Evolutionary conservation across 2,797 vertebrate genomes (phyloP).

Genomic region (Pipistrellus pygmaeus): DNA sequence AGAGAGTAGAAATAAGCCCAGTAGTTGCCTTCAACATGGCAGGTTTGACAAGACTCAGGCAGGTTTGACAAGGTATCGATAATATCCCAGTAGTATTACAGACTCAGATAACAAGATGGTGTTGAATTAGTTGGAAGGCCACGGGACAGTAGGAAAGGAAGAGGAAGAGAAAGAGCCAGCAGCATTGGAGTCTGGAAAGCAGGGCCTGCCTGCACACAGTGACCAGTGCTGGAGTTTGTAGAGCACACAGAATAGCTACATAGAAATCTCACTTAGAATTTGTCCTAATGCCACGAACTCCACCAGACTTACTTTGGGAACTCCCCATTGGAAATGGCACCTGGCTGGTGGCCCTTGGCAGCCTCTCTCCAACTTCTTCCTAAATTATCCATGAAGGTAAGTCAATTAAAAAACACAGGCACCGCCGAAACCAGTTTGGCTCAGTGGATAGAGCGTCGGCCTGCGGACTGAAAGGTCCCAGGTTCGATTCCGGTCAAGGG

Average conservation of each 20-base stretch:
- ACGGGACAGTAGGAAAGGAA: background rate
- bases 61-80: background rate
- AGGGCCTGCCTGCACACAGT: background rate
- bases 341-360: fast-evolving
- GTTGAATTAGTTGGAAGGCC: background rate
- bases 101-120: background rate
- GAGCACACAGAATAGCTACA: background rate
- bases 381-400: background rate
- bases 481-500: too few relatives aligned
- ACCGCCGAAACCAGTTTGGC: background rate
- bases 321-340: background rate
- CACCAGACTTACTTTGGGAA: background rate
- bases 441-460: too few relatives aligned
- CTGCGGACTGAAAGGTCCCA: too few relatives aligned
- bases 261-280: background rate
- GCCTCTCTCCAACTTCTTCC: background rate
- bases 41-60: too few relatives aligned
- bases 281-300: background rate
- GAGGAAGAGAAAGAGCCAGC: background rate
- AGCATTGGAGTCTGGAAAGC: background rate
- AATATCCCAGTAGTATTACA: background rate
- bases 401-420: background rate
- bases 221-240: background rate
- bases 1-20: background rate
- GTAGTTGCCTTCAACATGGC: background rate